Base-by-base conservation (phyloP, 2,888 invertebrate genomes). In the Papilio elwesi region DNA sequence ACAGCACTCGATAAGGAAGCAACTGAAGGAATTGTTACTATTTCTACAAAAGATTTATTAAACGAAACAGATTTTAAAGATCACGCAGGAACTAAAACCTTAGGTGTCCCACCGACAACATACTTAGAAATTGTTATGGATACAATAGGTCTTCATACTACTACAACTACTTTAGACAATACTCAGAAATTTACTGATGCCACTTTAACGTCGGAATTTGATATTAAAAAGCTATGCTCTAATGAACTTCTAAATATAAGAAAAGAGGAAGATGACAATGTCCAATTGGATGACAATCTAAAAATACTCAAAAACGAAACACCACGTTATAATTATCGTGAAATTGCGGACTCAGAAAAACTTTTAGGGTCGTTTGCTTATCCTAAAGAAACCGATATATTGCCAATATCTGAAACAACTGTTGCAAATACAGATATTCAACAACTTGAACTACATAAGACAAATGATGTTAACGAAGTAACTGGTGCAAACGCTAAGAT, bases 291-390 rank as follows among this genome's bases (percentile, higher is more conserved):
- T 12, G 57, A 59, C 13, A 13, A 8, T n/a, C 9, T 38, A n/a
- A 43, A 36, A 26, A 52, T 11, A 16, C 43, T 66, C 10, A 6
- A 57, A 0, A 59, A 43, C 11, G 71, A 71, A 57, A 43, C 69
- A 12, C 62, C 72, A 16, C 74, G 71, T 52, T 71, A 74, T 65
- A 70, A 70, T 59, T 78, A 77, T 70, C 65, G 71, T 15, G 74
- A 77, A 59, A 73, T 77, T 55, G 47, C 70, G 16, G 74, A 75
- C 36, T 76, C 77, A 16, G 79, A 79, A 75, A 76, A 73, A 47
- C 15, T 70, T 8, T 74, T 78, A 64, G 76, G 66, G 10, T 4
- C 7, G 6, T 51, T 52, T 55, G 15, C 12, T 51, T 12, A 49
- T 52, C 13, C 36, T 16, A 38, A 57, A 47, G n/a, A 64, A n/a